phyloP scores from a whole-genome alignment of 2,888 invertebrate genomes.

The Argynnis bischoffii region DNA sequence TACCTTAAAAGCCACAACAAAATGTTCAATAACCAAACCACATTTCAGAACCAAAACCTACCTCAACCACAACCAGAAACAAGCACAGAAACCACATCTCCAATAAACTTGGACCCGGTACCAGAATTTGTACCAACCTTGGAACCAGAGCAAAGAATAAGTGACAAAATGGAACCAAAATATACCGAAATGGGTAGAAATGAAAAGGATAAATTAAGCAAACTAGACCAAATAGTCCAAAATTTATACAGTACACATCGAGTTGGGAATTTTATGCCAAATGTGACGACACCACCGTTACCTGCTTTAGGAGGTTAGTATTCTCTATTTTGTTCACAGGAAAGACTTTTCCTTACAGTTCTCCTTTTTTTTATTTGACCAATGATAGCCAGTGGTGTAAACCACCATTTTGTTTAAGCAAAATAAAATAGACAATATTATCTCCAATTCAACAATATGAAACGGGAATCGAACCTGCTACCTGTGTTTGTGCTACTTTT shows the following conservation, averaged over 20 bases:
- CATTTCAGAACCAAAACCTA: constrained; percentile 65
- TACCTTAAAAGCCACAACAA: too few species aligned
- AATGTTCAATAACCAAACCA: background rate
- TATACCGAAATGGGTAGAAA: constrained; percentile 44
- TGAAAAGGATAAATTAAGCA: constrained; percentile 72
- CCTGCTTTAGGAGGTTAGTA: constrained; percentile 52
- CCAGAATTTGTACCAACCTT: constrained; percentile 1
- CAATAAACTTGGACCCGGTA: constrained; percentile 7
- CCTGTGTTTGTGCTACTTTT: too few species aligned
- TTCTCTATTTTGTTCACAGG: background rate
- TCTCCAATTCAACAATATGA: too few species aligned
- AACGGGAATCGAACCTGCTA: too few species aligned
- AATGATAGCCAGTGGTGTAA: too few species aligned
- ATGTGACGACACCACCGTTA: constrained; percentile 47
- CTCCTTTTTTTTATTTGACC: too few species aligned
- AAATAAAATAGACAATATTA: too few species aligned
- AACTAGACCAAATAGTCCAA: constrained; percentile 75
- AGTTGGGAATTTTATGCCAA: constrained; percentile 57
- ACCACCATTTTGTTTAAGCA: too few species aligned
- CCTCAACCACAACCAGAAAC: constrained; percentile 56
- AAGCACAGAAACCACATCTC: constrained; percentile 26
- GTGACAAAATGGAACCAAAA: constrained; percentile 46
- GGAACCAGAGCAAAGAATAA: constrained; percentile 14
- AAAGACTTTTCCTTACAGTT: too few species aligned
- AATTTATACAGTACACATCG: constrained; percentile 74